Conservation (phyloP, 2,113 vertebrate species). For the Campylorhamphus procurvoides region DNA sequence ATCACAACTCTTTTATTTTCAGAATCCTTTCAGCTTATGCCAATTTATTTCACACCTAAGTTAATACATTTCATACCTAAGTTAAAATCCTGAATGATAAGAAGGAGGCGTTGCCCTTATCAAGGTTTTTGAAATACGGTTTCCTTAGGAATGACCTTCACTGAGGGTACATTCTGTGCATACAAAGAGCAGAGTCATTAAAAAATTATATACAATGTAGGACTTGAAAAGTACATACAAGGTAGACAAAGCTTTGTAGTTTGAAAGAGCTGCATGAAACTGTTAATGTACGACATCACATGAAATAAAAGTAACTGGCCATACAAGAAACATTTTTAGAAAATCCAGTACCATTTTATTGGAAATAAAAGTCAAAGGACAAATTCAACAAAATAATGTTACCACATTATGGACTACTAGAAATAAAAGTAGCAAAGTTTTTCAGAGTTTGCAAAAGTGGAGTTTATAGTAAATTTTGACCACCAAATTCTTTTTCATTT, state of each 20-base stretch:
- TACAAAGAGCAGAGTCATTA: conserved; percentile 35
- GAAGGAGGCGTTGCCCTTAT: conserved; percentile 37
- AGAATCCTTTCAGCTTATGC: neutral
- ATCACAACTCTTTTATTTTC: neutral
- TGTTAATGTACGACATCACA: neutral
- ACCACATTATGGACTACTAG: neutral
- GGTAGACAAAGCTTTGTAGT: neutral
- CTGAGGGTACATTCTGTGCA: conserved; percentile 13
- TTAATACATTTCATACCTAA: neutral
- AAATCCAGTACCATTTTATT: neutral
- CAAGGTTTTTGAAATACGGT: conserved; percentile 19
- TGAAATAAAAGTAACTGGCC: neutral
- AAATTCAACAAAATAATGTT: neutral
- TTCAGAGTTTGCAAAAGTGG: neutral
- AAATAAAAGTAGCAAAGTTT: neutral
- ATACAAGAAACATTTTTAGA: neutral
- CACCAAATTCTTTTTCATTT: neutral
- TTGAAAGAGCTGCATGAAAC: neutral
- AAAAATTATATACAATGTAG: neutral
- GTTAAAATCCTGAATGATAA: conserved; percentile 49
- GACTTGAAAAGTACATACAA: conserved; percentile 7
- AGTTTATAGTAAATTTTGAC: conserved; percentile 47
- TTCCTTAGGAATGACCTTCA: conserved; percentile 62
- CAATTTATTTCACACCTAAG: neutral
- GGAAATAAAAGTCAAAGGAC: neutral